phyloP scores from a whole-genome alignment of 2,888 invertebrate genomes.

The Leptinotarsa rubiginosa region DNA sequence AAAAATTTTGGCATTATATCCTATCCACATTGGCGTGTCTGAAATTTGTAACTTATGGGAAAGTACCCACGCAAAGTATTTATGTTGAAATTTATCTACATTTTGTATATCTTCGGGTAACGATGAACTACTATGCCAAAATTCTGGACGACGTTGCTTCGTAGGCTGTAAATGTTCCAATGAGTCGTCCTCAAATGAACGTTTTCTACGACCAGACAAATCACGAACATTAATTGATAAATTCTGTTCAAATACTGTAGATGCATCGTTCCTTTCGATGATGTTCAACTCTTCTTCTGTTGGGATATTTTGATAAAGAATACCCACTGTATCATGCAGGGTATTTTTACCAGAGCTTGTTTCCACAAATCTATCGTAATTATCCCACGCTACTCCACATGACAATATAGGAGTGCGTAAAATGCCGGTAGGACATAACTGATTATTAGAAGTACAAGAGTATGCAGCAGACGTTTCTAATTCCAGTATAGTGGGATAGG shows the following conservation, averaged over 20 bases:
- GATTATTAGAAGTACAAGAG: slow-evolving; percentile 8
- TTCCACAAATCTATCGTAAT: slow-evolving; percentile 35
- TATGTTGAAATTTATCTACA: slow-evolving; percentile 5
- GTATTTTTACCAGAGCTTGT: slow-evolving; percentile 49
- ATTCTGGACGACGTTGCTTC: slow-evolving; percentile 39
- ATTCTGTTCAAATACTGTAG: neutral
- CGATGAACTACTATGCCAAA: slow-evolving; percentile 24
- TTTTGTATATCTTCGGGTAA: slow-evolving; percentile 1
- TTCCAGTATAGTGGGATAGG: slow-evolving; percentile 14
- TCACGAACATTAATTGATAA: slow-evolving; percentile 30
- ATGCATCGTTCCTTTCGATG: slow-evolving; percentile 6
- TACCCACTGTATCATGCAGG: slow-evolving; percentile 59
- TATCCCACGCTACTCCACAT: slow-evolving; percentile 13
- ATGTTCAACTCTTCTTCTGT: slow-evolving; percentile 30
- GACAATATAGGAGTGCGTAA: neutral
- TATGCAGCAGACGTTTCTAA: slow-evolving; percentile 15
- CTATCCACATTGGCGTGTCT: slow-evolving; percentile 20
- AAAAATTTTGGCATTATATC: slow-evolving; percentile 38
- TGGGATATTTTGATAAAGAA: slow-evolving; percentile 54
- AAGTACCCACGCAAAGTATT: neutral
- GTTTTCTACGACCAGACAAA: slow-evolving; percentile 44
- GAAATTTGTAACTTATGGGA: slow-evolving; percentile 10
- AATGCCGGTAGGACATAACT: slow-evolving; percentile 16
- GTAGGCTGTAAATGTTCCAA: slow-evolving; percentile 40
- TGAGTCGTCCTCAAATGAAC: slow-evolving; percentile 40